phyloP scores from a whole-genome alignment of 2,888 invertebrate species.

The Pachliopta kotzebuea region DNA sequence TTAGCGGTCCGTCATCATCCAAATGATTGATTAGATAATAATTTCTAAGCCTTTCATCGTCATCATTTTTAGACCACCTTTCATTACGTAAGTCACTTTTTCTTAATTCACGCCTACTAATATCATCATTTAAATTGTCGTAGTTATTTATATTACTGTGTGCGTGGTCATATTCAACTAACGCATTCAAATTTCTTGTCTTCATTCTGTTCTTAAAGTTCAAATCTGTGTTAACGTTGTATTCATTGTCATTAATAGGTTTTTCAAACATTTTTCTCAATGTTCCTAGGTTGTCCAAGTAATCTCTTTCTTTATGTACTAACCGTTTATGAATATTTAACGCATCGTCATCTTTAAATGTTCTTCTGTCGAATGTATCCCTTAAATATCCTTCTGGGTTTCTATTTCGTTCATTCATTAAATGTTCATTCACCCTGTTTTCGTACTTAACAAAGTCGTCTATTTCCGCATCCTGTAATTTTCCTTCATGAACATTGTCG shows the following conservation, averaged over 20 bases:
- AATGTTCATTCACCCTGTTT: slow-evolving; percentile 24
- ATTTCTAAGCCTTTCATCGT: slow-evolving; percentile 27
- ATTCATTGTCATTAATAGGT: slow-evolving; percentile 23
- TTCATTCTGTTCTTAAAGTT: slow-evolving; percentile 15
- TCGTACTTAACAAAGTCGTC: slow-evolving; percentile 23
- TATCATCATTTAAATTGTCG: slow-evolving; percentile 4
- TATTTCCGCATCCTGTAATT: slow-evolving; percentile 7
- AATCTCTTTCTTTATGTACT: slow-evolving; percentile 15
- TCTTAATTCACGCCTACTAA: slow-evolving; percentile 9
- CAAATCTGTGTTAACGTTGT: slow-evolving; percentile 3
- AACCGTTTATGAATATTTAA: slow-evolving; percentile 13
- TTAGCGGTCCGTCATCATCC: slow-evolving; percentile 40
- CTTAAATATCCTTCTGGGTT: slow-evolving; percentile 7
- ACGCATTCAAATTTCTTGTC: slow-evolving; percentile 18
- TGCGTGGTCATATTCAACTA: slow-evolving; percentile 14
- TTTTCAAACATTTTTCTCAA: slow-evolving; percentile 25
- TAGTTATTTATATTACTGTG: slow-evolving; percentile 5
- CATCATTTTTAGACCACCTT: slow-evolving; percentile 22
- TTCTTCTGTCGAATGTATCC: background rate
- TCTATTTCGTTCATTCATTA: slow-evolving; percentile 6
- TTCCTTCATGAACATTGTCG: slow-evolving; percentile 8
- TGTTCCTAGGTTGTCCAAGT: slow-evolving; percentile 12
- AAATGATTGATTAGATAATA: slow-evolving; percentile 27
- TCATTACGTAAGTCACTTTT: slow-evolving; percentile 13
- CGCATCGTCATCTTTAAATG: background rate